phyloP scores from a whole-genome alignment of 2,113 vertebrate species.

The Etheostoma cragini region DNA sequence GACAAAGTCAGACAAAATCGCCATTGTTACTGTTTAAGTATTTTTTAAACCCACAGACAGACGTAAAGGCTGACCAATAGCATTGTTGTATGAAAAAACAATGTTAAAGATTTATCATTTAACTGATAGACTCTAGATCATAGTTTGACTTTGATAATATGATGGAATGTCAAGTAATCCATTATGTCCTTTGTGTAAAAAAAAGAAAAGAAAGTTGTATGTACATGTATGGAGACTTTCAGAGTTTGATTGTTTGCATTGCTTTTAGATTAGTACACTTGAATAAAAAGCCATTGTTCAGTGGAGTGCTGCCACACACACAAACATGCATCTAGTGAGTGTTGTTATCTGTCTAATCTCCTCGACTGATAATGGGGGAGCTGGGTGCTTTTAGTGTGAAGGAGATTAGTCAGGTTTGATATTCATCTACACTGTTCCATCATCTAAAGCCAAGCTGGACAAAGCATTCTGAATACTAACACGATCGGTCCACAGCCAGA shows the following conservation, averaged over 20 bases:
- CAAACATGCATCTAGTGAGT: not conserved
- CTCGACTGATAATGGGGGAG: slow-evolving; percentile 29
- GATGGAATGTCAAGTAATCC: not conserved
- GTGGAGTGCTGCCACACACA: not conserved
- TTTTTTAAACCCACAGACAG: no score
- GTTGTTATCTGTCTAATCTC: slow-evolving; percentile 44
- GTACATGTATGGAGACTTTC: not conserved
- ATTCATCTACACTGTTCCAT: slow-evolving; percentile 56
- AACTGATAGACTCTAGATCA: not conserved
- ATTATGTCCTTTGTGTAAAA: not conserved
- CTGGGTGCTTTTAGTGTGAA: slow-evolving; percentile 16
- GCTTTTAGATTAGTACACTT: not conserved
- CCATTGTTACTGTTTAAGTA: no score
- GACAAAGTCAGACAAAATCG: no score
- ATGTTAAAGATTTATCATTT: not conserved
- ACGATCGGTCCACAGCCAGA: not conserved
- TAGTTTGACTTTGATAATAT: not conserved
- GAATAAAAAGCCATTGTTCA: slow-evolving; percentile 13
- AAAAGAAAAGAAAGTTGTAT: not conserved
- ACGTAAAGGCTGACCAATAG: no score
- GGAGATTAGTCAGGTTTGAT: slow-evolving; percentile 61
- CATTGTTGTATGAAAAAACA: no score
- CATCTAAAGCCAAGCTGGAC: slow-evolving; percentile 31
- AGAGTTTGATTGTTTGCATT: not conserved
- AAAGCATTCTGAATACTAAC: slow-evolving; percentile 43